These are phyloP conservation scores for Lasius fuliginosus DNA, from an alignment of 2,888 invertebrate species.

Conservation along the genomic window DNA sequence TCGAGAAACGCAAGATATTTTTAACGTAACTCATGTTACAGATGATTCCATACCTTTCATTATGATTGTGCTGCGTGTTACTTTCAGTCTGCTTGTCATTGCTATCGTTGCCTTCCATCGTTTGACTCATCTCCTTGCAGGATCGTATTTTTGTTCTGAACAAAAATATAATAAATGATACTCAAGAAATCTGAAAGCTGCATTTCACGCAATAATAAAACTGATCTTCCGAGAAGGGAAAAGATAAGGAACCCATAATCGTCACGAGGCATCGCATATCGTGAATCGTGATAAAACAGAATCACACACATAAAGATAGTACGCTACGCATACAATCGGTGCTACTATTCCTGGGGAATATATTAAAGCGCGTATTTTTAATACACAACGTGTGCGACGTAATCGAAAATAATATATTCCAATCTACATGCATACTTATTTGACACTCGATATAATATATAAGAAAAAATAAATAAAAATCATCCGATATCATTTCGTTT, in stretches of 20 bases:
- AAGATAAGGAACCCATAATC: constrained; percentile 15
- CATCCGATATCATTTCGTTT: too few relatives aligned
- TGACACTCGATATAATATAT: background rate
- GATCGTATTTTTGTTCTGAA: background rate
- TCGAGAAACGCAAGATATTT: background rate
- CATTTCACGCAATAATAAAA: background rate
- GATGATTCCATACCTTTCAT: constrained; percentile 54
- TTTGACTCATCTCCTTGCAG: constrained; percentile 45
- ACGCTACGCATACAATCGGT: background rate
- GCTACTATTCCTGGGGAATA: background rate
- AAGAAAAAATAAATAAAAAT: background rate
- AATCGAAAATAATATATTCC: background rate
- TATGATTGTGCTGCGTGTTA: constrained; percentile 8
- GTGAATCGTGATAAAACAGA: background rate
- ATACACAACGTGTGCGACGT: background rate
- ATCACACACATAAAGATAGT: background rate
- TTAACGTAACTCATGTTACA: background rate
- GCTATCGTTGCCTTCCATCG: background rate
- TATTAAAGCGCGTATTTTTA: background rate
- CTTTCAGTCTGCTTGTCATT: constrained; percentile 33
- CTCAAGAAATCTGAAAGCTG: background rate
- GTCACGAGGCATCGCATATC: background rate
- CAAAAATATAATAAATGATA: background rate
- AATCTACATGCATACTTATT: background rate
- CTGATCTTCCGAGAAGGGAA: background rate